phyloP scores from a whole-genome alignment of 2,888 invertebrate genomes.

The Hypomecis punctinalis region DNA sequence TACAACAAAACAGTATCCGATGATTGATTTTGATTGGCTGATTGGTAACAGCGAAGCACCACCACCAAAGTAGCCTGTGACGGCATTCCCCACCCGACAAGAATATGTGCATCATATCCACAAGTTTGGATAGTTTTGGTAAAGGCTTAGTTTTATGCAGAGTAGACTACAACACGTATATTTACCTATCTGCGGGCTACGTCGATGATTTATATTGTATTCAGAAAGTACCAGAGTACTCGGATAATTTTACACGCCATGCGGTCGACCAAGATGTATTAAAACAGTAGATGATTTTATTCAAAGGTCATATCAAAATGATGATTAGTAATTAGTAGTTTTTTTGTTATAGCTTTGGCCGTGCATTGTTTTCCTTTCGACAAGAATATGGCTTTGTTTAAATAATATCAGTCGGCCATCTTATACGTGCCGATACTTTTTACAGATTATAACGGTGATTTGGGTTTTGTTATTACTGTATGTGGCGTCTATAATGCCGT shows the following conservation, averaged over 20 bases:
- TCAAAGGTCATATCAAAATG: not conserved
- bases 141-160: conserved; percentile 57
- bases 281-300: not conserved
- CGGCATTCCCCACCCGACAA: conserved; percentile 36
- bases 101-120: conserved; percentile 51
- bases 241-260: not conserved
- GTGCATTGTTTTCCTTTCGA: too few species aligned
- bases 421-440: too few species aligned
- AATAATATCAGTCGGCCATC: too few species aligned
- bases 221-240: not conserved
- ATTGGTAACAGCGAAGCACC: conserved; percentile 78
- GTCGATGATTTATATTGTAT: conserved; percentile 3
- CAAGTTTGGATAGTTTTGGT: conserved; percentile 61
- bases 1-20: conserved; percentile 84
- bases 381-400: too few species aligned
- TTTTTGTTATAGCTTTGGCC: too few species aligned
- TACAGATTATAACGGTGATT: too few species aligned
- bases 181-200: not conserved
- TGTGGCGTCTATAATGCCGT: too few species aligned
- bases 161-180: conserved; percentile 47
- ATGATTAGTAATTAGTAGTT: too few species aligned
- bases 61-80: conserved; percentile 71
- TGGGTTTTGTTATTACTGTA: too few species aligned
- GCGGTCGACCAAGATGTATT: conserved; percentile 13
- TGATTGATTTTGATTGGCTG: conserved; percentile 86